Conservation (phyloP, 2,797 vertebrate species). For the Myotis findleyi region DNA sequence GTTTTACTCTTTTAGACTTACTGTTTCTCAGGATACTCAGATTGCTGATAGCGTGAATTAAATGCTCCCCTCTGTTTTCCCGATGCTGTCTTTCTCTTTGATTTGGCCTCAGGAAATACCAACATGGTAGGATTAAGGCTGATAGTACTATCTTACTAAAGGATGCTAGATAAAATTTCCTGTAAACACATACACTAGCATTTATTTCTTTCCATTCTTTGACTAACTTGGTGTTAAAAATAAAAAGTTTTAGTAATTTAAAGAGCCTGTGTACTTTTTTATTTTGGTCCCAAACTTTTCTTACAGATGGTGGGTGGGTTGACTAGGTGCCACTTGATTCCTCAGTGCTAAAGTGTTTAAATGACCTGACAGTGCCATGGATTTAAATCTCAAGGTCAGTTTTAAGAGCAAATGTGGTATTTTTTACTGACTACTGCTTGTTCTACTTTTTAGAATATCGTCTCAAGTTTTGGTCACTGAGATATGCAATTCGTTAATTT, state of each 20-base stretch:
- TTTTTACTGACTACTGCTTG: constrained; percentile 26
- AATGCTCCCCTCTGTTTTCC: neutral
- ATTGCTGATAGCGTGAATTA: constrained; percentile 10
- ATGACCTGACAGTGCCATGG: neutral
- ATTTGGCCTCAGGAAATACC: neutral
- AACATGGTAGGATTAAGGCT: neutral
- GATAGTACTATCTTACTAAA: constrained; percentile 1
- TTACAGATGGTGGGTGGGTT: neutral
- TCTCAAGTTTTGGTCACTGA: constrained; percentile 60
- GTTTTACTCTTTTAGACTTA: constrained; percentile 46
- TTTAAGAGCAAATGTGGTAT: constrained; percentile 20
- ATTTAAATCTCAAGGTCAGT: constrained; percentile 44
- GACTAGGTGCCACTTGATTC: neutral
- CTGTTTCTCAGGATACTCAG: neutral
- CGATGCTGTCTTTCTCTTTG: neutral
- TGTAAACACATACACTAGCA: neutral
- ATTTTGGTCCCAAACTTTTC: neutral
- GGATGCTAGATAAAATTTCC: neutral
- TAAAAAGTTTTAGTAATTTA: neutral
- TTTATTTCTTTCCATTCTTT: constrained; percentile 21
- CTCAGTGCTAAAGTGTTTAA: neutral
- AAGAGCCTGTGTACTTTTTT: neutral
- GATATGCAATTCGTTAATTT: constrained; percentile 64
- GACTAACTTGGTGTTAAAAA: neutral
- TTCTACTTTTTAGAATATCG: constrained; percentile 57